These are phyloP conservation scores for Siniperca scherzeri DNA, from an alignment of 2,797 vertebrate species.

Conservation along the genomic window DNA sequence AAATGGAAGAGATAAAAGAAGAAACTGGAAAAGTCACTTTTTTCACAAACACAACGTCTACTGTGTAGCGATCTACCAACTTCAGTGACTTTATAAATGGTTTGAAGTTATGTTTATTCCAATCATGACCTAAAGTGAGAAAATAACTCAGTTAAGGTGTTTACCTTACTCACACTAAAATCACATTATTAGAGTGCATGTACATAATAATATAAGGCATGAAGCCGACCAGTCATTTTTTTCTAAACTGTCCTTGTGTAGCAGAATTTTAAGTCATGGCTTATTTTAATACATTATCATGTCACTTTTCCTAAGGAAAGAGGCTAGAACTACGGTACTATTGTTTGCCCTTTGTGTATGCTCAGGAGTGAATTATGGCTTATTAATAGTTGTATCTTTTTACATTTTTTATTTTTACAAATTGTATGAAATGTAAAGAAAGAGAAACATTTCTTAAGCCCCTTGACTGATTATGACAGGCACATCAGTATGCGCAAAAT, in stretches of 20 bases:
- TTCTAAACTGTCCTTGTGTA: not conserved
- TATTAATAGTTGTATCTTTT: not conserved
- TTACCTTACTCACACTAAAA: not conserved
- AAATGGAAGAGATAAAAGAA: not conserved
- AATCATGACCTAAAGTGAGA: not conserved
- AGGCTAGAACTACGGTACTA: not conserved
- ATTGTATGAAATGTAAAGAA: not conserved
- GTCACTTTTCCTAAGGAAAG: not conserved
- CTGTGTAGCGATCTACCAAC: not conserved
- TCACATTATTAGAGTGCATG: not conserved
- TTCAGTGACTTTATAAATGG: not conserved
- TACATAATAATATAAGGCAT: not conserved
- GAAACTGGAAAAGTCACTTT: not conserved
- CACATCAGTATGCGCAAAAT: not conserved
- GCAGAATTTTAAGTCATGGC: not conserved
- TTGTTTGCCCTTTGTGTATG: not conserved
- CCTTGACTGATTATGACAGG: not conserved
- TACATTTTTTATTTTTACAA: not conserved
- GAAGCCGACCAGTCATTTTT: not conserved
- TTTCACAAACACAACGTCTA: not conserved
- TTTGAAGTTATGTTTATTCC: not conserved
- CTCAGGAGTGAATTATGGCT: not conserved
- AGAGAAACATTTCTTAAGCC: not conserved
- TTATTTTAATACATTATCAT: not conserved
- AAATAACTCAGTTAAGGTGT: not conserved